A percentile compares a stretch with the other conserved stretches of the same genome.
phyloP scores from a whole-genome alignment of 2,113 vertebrate species.

The Scatophagus argus region DNA sequence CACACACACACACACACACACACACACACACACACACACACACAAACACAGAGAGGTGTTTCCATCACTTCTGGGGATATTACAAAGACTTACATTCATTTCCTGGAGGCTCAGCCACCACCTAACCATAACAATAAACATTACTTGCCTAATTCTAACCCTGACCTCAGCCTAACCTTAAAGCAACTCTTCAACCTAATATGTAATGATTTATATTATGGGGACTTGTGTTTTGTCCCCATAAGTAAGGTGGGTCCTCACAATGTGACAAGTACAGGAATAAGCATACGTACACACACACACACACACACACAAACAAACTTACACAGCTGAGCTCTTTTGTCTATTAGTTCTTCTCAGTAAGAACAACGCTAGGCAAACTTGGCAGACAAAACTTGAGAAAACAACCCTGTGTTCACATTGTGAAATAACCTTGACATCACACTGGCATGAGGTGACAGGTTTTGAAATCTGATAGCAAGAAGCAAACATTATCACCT shows the following conservation, averaged over 20 bases:
- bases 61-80: no score
- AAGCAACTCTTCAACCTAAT: no score
- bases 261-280: no score
- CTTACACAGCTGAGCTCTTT: neutral
- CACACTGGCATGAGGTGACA: neutral
- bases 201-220: no score
- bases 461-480: neutral
- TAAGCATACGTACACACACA: neutral
- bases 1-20: neutral
- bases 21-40: rapidly evolving
- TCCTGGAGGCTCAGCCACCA: no score
- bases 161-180: no score
- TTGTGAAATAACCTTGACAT: neutral
- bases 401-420: neutral
- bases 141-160: no score
- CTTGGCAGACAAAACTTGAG: neutral
- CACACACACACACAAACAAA: neutral
- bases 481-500: neutral
- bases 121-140: no score
- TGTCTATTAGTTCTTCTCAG: neutral
- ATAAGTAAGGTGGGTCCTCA: no score
- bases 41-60: no score
- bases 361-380: neutral
- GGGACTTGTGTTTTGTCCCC: no score
- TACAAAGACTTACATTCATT: no score